phyloP scores from a whole-genome alignment of 2,888 invertebrate genomes.

The Caenorhabditis virilis region DNA sequence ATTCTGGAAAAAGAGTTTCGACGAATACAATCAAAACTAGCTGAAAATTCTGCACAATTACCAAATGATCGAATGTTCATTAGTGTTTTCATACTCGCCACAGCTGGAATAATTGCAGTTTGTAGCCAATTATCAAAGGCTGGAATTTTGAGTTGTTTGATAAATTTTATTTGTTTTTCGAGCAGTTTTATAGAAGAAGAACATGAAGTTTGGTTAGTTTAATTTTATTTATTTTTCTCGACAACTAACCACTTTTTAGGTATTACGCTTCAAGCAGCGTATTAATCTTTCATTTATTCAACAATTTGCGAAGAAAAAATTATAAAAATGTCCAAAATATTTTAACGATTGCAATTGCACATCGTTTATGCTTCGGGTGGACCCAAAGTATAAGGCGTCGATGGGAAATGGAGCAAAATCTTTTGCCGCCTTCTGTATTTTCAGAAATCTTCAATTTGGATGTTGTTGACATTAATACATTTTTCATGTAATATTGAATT shows the following conservation, averaged over 20 bases:
- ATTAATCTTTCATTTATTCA: neutral
- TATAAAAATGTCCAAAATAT: neutral
- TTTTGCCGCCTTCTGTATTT: constrained; percentile 14
- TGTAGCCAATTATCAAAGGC: no score
- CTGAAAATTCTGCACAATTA: constrained; percentile 18
- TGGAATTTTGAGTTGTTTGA: no score
- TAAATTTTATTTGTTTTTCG: constrained; percentile 39
- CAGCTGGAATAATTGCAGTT: no score
- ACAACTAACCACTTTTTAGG: no score
- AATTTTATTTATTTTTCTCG: no score
- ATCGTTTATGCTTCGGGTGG: constrained; percentile 42
- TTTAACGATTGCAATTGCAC: constrained; percentile 2
- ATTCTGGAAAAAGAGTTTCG: neutral
- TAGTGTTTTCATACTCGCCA: no score
- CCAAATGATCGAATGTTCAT: constrained; percentile 7
- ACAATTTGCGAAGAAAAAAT: neutral
- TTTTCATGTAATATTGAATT: constrained; percentile 6
- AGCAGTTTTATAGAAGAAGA: constrained; percentile 64
- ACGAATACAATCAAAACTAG: constrained; percentile 18
- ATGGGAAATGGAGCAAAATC: constrained; percentile 49
- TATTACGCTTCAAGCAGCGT: no score
- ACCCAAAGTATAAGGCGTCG: constrained; percentile 42
- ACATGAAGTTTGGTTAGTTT: constrained; percentile 64
- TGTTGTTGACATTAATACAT: constrained; percentile 8
- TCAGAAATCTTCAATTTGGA: constrained; percentile 8